Percentiles rank a stretch among this genome's conserved stretches.
These are phyloP conservation scores for Branchinecta lindahli DNA, from an alignment of 1,140 invertebrate genomes.

Conservation along the genomic window DNA sequence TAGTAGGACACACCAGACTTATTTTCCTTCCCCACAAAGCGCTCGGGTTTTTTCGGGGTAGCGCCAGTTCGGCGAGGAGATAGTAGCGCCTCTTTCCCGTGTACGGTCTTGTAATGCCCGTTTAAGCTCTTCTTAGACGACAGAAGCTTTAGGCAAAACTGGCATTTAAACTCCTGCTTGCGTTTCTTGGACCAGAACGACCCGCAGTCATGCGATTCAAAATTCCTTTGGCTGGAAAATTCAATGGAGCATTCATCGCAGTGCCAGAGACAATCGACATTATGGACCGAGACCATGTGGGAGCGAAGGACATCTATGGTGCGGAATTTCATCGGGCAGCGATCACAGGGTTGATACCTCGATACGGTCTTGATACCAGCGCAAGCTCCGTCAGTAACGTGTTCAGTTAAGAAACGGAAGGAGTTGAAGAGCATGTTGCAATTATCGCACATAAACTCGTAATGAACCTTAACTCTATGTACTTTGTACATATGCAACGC, in stretches of 20 bases:
- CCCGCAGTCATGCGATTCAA: not conserved
- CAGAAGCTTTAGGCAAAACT: not conserved
- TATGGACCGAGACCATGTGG: not conserved
- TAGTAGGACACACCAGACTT: not conserved
- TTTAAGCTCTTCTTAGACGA: not conserved
- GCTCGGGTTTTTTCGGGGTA: not conserved
- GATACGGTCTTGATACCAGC: not conserved
- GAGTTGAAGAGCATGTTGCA: not conserved
- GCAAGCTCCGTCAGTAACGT: not conserved
- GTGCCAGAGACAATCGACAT: not conserved
- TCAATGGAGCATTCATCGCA: constrained; percentile 5
- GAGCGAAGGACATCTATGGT: not conserved
- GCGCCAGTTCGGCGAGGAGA: not conserved
- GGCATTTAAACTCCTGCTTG: not conserved
- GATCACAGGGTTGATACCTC: not conserved
- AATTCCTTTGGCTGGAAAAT: not conserved
- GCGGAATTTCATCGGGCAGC: constrained; percentile 2
- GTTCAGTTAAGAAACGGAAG: not conserved
- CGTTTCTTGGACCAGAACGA: not conserved
- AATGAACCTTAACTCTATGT: not conserved
- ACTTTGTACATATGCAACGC: constrained; percentile 1
- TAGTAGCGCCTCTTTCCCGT: not conserved
- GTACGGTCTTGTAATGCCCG: not conserved
- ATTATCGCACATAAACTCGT: not conserved
- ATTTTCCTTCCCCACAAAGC: not conserved